These are phyloP conservation scores for Leptopilina boulardi DNA, from an alignment of 1,140 invertebrate species.

Conservation along the genomic window DNA sequence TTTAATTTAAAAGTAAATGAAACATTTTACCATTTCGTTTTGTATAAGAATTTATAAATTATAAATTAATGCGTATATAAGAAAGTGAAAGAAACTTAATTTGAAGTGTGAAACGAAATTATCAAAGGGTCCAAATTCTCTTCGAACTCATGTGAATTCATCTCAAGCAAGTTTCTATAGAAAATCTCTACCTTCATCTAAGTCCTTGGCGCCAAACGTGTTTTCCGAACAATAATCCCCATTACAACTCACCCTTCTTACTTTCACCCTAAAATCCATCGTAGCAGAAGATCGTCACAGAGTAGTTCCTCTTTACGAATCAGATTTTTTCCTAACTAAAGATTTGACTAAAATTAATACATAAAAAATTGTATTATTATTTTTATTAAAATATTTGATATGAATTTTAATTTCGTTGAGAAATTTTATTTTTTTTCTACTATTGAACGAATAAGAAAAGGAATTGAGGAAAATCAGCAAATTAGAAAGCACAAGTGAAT, in stretches of 20 bases:
- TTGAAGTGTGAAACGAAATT: conserved; percentile 1
- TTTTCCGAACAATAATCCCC: conserved; percentile 43
- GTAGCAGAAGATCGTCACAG: neutral
- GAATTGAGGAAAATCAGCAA: neutral
- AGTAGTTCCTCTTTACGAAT: neutral
- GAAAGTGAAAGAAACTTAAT: neutral
- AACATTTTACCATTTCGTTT: no score
- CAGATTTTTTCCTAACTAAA: neutral
- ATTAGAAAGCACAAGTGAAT: conserved; percentile 7
- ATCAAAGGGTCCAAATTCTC: neutral
- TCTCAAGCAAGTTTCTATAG: neutral
- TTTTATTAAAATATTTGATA: neutral
- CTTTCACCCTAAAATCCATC: conserved; percentile 10
- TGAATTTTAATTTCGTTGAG: neutral
- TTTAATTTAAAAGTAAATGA: no score
- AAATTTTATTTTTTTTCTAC: no score
- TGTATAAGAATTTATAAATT: no score
- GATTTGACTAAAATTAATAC: neutral
- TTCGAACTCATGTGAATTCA: neutral
- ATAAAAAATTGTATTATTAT: neutral
- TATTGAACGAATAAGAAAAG: no score
- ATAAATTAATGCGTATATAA: neutral
- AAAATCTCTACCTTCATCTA: conserved; percentile 9
- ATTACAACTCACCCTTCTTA: conserved; percentile 22
- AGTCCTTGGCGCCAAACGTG: conserved; percentile 23